Evolutionary conservation across 2,888 invertebrate genomes (phyloP), one percentile per base, ranked within the genome.

Genomic region (Epirrhoe tristata): DNA sequence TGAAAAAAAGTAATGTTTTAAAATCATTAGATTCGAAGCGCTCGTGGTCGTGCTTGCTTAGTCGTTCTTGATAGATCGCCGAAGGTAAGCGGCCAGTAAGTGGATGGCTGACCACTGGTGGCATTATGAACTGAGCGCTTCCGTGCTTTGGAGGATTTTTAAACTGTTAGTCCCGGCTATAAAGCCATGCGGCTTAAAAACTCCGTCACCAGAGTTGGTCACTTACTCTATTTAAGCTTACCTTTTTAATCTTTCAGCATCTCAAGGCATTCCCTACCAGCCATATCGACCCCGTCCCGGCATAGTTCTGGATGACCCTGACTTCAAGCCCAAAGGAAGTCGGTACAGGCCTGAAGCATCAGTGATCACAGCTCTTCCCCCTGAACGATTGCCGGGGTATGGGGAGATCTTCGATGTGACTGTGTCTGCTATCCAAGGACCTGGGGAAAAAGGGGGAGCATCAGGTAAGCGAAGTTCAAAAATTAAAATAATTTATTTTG

Each of bases 361-460:
- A 39, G 88, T 94, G 6, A 94, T 94, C 60, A 93, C 94, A 0
- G 94, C 95, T 0, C 16, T 43, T 3, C 79, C 83, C 0, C 87
- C 88, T 56, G 82, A 83, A 79, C 90, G 82, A 51, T 85, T 77
- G 51, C 93, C 84, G 0, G 90, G 88, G 0, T 96, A 96, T 79
- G 97, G 96, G 7, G 98, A 98, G 84, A 96, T 97, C 63, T 98
- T 98, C 79, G 98, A 98, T 78, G 96, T 98, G 0, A 98, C 98
- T 0, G 96, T 98, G 0, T 97, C 97, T 0, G 98, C 97, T 0
- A 96, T 98, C 67, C 98, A 98, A 83, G 97, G 97, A 1, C 96
- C 97, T 0, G 96, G 96, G 0, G 95, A 95, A 14, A 93, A 94
- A 56, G 87, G 84, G 0, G 77, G 75, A 0, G 88, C 85, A 32